Base-by-base conservation (phyloP, 2,797 vertebrate species). In the Cynopterus sphinx region DNA sequence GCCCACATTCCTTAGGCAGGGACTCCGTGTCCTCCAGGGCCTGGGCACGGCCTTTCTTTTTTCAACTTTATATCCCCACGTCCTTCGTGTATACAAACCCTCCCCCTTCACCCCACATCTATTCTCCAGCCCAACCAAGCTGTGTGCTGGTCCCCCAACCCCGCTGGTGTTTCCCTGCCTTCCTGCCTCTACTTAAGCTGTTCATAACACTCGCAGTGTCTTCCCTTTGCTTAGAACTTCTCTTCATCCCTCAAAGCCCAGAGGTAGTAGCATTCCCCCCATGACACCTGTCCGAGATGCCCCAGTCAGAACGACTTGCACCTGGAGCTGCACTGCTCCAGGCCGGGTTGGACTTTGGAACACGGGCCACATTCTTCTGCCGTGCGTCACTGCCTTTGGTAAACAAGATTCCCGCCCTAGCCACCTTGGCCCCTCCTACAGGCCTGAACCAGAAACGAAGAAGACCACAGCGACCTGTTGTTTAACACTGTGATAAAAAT, bases 161-260 rank as follows among this genome's bases (percentile, higher is more conserved):
- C 6, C 5, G 33, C 11, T 65, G 4, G 2, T 2, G 1, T 71
- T 26, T 46, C 43, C 36, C 31, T 43, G 3, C 46, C 6, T 73
- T 15, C 24, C 31, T n/a, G 46, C 22, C 22, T 28, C 7, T 1
- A 0, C 3, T 33, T 13, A 10, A 10, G 17, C 33, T 70, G 13
- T 59, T 36, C 16, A 73, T 28, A 26, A 8, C 53, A 43, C 75
- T 33, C 3, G 5, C 24, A 43, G 39, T 59, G 31, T 26, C 53
- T 65, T 57, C 43, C 10, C 33, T 22, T 46, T 21, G n/a, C 51
- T 19, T 53, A 78, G 65, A 81, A 51, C 79, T 85, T 74, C 81
- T 96, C 43, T 89, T 61, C n/a, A 31, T n/a, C 71, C 75, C n/a
- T 86, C 84, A 22, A 73, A 96, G 53, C 84, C 71, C 84, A 41